phyloP scores from a whole-genome alignment of 2,113 vertebrate species.

The Bothrops jararaca region DNA sequence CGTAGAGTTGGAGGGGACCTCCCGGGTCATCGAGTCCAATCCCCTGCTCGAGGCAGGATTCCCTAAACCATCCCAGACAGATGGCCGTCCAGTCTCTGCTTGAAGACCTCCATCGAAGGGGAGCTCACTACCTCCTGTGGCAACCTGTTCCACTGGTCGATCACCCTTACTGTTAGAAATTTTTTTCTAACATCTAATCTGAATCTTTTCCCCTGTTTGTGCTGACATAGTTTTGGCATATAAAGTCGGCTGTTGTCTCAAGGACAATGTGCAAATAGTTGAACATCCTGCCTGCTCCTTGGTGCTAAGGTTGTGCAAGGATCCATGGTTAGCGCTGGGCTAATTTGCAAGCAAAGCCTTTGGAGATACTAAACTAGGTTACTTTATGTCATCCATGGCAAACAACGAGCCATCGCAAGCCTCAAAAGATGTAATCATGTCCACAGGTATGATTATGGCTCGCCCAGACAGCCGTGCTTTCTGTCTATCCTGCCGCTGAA shows the following conservation, averaged over 20 bases:
- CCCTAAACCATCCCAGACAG: no score
- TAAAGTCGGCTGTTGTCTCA: background rate
- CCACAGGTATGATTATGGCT: conserved; percentile 56
- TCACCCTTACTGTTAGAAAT: no score
- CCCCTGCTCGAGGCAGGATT: no score
- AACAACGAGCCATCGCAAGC: conserved; percentile 26
- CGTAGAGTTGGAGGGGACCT: no score
- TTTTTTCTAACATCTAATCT: no score
- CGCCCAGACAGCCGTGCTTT: conserved; percentile 46
- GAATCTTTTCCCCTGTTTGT: no score
- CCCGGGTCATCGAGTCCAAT: no score
- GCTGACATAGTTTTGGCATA: no score
- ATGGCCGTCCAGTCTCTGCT: no score
- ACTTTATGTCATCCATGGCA: conserved; percentile 46
- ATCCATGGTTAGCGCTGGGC: conserved; percentile 2
- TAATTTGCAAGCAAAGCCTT: conserved; percentile 34
- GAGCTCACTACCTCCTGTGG: no score
- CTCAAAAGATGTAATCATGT: conserved; percentile 53
- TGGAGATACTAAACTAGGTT: conserved; percentile 46
- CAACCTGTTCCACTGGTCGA: no score
- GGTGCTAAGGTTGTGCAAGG: conserved; percentile 33
- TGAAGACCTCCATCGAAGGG: no score
- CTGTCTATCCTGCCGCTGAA: conserved; percentile 52
- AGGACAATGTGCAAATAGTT: background rate
- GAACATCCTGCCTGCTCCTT: background rate